Base-by-base conservation (phyloP, 1,140 invertebrate species). In the Drosophila paulistorum region DNA sequence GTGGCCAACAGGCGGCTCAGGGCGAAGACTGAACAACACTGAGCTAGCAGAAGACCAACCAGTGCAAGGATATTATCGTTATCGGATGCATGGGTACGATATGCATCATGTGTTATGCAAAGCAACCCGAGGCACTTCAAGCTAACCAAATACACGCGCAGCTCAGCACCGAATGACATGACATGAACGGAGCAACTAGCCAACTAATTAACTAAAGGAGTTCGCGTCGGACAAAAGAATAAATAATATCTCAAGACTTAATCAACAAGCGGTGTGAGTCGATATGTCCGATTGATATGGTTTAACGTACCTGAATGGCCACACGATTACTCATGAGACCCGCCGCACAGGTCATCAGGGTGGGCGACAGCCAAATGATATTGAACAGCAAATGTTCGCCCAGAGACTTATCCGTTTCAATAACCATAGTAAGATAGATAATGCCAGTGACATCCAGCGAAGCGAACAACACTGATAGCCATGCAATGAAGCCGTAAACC, bases 401-500 rank as follows among this genome's bases (percentile, higher is more conserved):
- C 0, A 57, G 2, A 0, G 55, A 13, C 14, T 63, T 65, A 0
- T 51, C n/a, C 3, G 39, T 70, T n/a, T 69, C 14, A 2, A 58
- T 67, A 4, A 90, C 69, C 59, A 74, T 84, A 1, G 71, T 55
- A 1, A 81, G 58, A 58, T 91, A 89, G 0, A 91, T 74, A 3
- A 77, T 74, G 2, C 79, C 81, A 0, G 74, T 71, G 1, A 79
- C 70, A 26, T 91, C 89, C 41, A 91, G 41, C 3, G 81, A 86
- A 41, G 69, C 67, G 11, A 82, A 85, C 17, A 91, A 45, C 60
- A 79, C 51, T 1, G 79, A 71, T 1, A 89, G 39, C 60, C 75
- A 76, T 14, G 64, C 72, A 7, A 74, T 77, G 14, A 91, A 83
- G 5, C 89, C 89, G 13, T 91, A 91, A 1, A 85, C 81, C 1